Conservation (phyloP, 2,888 invertebrate species). For the Archips crataeganus region DNA sequence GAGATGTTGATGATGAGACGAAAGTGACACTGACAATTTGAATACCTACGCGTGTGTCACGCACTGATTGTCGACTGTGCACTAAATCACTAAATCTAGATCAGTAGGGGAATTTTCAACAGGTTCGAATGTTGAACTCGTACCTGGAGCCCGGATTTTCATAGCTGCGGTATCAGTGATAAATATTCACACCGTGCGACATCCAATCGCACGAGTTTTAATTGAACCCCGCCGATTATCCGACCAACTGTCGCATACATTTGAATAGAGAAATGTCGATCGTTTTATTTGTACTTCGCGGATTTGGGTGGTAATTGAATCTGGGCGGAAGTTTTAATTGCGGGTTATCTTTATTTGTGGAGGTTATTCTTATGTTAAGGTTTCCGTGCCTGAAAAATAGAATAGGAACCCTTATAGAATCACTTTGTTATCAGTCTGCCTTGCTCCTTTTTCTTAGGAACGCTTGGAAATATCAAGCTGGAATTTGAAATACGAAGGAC, state of each 20-base stretch:
- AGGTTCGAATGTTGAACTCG: neutral
- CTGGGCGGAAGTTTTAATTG: neutral
- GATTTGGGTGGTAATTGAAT: conserved; percentile 25
- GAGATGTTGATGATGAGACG: no score
- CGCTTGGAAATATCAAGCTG: no score
- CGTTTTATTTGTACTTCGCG: conserved; percentile 34
- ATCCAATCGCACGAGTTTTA: conserved; percentile 56
- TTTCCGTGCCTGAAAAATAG: neutral
- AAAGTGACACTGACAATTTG: no score
- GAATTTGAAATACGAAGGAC: no score
- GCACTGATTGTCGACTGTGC: no score
- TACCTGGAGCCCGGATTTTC: conserved; percentile 35
- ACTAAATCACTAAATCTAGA: no score
- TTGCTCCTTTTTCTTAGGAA: no score
- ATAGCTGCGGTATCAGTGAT: conserved; percentile 57
- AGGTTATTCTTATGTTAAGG: no score
- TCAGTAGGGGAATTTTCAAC: neutral
- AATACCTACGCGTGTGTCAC: no score
- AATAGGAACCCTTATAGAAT: no score
- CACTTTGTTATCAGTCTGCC: no score
- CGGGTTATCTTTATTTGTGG: neutral
- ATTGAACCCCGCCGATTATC: conserved; percentile 62
- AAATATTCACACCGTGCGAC: conserved; percentile 63
- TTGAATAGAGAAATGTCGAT: conserved; percentile 43
- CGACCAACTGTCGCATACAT: conserved; percentile 55